Conservation (phyloP, 2,113 vertebrate species). For the Lamprologus speciosus region DNA sequence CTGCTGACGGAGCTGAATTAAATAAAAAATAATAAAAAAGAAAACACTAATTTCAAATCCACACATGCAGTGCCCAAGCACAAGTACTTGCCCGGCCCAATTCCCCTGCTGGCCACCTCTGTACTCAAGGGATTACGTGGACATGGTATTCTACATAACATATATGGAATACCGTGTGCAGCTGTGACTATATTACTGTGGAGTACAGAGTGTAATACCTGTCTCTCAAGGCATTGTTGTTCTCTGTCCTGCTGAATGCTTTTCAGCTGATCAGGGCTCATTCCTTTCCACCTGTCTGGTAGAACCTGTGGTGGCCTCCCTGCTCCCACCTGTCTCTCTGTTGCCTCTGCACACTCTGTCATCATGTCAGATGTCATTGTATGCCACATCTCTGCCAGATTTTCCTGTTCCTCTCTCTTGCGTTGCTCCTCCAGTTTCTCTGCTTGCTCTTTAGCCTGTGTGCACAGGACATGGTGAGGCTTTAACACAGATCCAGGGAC, state of each 20-base stretch:
- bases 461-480: neutral
- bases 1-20: neutral
- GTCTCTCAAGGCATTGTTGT: constrained; percentile 49
- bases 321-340: neutral
- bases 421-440: constrained; percentile 37
- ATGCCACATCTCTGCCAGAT: constrained; percentile 56
- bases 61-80: fast-evolving
- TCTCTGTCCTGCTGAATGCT: constrained; percentile 57
- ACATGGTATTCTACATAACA: neutral
- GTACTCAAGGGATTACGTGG: neutral
- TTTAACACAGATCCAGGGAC: neutral
- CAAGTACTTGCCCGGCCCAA: neutral
- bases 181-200: neutral
- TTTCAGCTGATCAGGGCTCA: constrained; percentile 60
- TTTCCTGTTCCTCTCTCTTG: constrained; percentile 40
- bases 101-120: neutral
- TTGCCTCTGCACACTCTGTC: constrained; percentile 63
- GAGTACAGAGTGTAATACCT: constrained; percentile 34
- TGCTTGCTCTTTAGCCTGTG: constrained; percentile 57
- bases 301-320: constrained; percentile 14
- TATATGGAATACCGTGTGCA: neutral
- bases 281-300: constrained; percentile 72
- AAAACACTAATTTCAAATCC: neutral
- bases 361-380: constrained; percentile 71
- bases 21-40: neutral